phyloP scores from a whole-genome alignment of 2,113 vertebrate genomes.

The Nipponia nippon region DNA sequence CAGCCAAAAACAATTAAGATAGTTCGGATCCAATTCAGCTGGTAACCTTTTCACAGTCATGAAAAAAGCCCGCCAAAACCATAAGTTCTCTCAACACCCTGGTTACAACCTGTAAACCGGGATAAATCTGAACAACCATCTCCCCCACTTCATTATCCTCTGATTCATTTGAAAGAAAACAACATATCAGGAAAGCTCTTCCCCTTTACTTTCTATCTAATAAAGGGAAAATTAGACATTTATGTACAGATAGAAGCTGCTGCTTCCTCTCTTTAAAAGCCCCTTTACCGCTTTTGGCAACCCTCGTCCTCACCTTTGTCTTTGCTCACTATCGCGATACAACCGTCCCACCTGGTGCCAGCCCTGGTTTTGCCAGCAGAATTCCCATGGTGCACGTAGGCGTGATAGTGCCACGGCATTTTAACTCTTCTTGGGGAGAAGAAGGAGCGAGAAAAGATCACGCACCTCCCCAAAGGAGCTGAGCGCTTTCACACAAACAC shows the following conservation, averaged over 20 bases:
- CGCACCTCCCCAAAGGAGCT: slow-evolving; percentile 2
- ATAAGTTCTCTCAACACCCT: background rate
- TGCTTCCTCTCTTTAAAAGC: background rate
- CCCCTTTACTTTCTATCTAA: background rate
- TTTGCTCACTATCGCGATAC: background rate
- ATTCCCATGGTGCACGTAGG: slow-evolving; percentile 61
- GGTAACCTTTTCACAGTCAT: slow-evolving; percentile 68
- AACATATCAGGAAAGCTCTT: background rate
- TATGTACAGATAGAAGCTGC: background rate
- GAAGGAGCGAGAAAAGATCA: background rate
- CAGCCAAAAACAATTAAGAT: slow-evolving; percentile 60
- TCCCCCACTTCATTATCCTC: background rate
- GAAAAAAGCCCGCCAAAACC: background rate
- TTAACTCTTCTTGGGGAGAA: slow-evolving; percentile 40
- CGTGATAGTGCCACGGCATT: slow-evolving; percentile 10
- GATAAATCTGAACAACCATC: background rate
- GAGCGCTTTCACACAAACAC: background rate
- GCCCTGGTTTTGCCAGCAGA: slow-evolving; percentile 15
- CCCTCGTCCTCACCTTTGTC: slow-evolving; percentile 22
- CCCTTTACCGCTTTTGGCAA: background rate
- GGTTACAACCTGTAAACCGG: background rate
- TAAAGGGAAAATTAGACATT: background rate
- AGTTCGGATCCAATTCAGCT: slow-evolving; percentile 47
- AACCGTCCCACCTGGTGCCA: slow-evolving; percentile 54
- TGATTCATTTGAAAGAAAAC: background rate